Base-by-base conservation (phyloP, 2,888 invertebrate genomes). In the Parelbella ahira region DNA sequence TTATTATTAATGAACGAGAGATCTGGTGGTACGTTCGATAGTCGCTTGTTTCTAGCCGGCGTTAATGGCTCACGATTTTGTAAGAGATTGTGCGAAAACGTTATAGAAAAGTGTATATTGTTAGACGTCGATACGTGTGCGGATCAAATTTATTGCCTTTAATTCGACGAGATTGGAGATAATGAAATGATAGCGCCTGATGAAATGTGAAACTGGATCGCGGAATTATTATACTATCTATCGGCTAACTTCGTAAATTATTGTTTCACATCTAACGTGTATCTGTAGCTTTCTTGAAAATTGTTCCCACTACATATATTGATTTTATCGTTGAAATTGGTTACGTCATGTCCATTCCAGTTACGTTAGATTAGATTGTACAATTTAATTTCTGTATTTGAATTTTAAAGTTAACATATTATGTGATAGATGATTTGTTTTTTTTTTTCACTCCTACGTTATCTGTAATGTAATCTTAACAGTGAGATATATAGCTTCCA, bases 41-140 rank as follows among this genome's bases (percentile, higher is more conserved):
- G 49, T 52, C 45, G 44, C 50, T 56, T 49, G 52, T 58, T 56
- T 56, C 56, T 43, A 43, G 54, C 56, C 50, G 42, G 58, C 56
- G 60, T 65, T 82, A 80, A 84, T 79, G 59, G 72, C 70, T 81
- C 84, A 84, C 84, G 84, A 83, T 68, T 74, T 65, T 65, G 63
- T 65, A 63, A 68, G 66, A 68, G 77, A 66, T 66, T 65, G 67
- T 65, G 66, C 65, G 64, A 68, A 68, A 65, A 56, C 48, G 50
- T 53, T 55, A 58, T 54, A 61, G 60, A 68, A 68, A 67, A 67
- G 64, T 61, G 48, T 51, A 56, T 60, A 60, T 61, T 61, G 60
- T 63, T 59, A 59, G 49, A 54, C 59, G 57, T 63, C 67, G 64
- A 68, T 67, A 61, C 58, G 57, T 55, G 51, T 60, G 56, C 58